Evolutionary conservation across 2,797 vertebrate species (phyloP).

Genomic region (Australoheros facetus): DNA sequence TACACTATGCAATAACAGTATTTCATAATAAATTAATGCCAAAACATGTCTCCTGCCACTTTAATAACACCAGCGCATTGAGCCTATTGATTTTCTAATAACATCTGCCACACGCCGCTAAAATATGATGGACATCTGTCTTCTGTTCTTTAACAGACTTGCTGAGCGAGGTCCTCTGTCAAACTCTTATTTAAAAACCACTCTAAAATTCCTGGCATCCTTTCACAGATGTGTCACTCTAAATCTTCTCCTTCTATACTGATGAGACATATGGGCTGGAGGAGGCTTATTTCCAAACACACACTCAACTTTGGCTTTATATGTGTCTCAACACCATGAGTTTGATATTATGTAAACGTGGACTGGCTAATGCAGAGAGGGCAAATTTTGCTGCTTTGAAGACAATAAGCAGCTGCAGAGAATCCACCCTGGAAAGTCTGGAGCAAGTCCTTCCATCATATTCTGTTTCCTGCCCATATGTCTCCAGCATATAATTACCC

Average conservation of each 20-base stretch:
- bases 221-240: constrained; percentile 52
- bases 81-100: background rate
- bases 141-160: constrained; percentile 3
- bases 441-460: constrained; percentile 7
- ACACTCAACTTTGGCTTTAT: constrained; percentile 41
- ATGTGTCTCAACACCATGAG: constrained; percentile 19
- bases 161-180: constrained; percentile 13
- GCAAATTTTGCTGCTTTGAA: constrained; percentile 46
- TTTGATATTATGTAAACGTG: constrained; percentile 50
- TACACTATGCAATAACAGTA: background rate
- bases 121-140: background rate
- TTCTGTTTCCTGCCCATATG: constrained; percentile 28
- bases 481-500: constrained; percentile 25
- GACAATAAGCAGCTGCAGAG: constrained; percentile 29
- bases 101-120: background rate
- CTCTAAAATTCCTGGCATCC: constrained; percentile 20
- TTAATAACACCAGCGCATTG: background rate
- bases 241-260: constrained; percentile 34
- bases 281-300: constrained; percentile 48
- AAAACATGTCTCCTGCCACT: background rate
- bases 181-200: background rate
- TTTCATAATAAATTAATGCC: background rate
- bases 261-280: constrained; percentile 35
- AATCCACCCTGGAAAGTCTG: constrained; percentile 22
- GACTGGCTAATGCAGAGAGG: constrained; percentile 31